These are phyloP conservation scores for Carabus problematicus DNA, from an alignment of 2,888 invertebrate species.

Conservation along the genomic window DNA sequence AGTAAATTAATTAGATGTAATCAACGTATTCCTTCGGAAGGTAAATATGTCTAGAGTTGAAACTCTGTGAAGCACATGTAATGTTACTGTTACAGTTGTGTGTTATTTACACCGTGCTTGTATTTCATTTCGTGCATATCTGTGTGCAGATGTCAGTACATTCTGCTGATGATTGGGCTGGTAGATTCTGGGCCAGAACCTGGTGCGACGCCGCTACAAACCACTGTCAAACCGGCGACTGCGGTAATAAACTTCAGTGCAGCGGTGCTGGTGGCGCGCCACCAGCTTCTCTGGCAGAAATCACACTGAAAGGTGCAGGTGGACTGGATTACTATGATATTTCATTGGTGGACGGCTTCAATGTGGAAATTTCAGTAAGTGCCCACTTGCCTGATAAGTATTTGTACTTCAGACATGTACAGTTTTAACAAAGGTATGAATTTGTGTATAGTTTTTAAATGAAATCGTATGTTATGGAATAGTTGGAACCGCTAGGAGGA, in stretches of 20 bases:
- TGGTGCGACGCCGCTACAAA: conserved; percentile 50
- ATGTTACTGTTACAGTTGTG: no score
- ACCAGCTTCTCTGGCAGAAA: conserved; percentile 58
- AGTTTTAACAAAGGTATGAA: neutral
- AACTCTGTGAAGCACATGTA: no score
- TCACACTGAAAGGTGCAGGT: conserved; percentile 54
- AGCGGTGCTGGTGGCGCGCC: conserved; percentile 55
- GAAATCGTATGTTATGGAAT: neutral
- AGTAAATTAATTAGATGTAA: no score
- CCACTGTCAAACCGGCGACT: conserved; percentile 53
- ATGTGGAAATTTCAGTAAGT: conserved; percentile 53
- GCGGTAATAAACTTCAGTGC: conserved; percentile 54
- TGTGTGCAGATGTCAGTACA: conserved; percentile 35
- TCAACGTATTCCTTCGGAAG: no score
- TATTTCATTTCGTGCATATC: neutral
- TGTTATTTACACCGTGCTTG: no score
- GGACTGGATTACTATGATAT: conserved; percentile 60
- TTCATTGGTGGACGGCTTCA: conserved; percentile 61
- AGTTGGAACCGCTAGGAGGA: conserved; percentile 46
- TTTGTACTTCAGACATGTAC: neutral
- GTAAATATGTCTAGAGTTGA: no score
- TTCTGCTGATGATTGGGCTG: conserved; percentile 48
- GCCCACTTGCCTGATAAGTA: neutral
- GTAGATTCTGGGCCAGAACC: conserved; percentile 56
- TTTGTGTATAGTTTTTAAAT: neutral